Evolutionary conservation across 2,888 invertebrate species (phyloP).

Genomic region (Arrhopalites spinosus): DNA sequence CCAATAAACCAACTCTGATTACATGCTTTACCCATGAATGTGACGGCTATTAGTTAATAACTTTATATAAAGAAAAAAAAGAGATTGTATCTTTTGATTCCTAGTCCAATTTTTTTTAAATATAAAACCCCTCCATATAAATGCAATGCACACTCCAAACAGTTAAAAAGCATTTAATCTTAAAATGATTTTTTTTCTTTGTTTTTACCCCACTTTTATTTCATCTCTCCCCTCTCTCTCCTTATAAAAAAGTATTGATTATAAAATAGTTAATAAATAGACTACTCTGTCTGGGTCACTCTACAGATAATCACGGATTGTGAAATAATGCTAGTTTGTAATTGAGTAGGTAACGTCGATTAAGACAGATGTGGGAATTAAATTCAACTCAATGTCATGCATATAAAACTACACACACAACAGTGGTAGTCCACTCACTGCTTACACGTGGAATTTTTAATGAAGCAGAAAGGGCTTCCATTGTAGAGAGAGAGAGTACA

Average conservation of each 20-base stretch:
- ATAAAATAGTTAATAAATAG: too few relatives aligned
- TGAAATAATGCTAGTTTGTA: background rate
- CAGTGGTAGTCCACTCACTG: background rate
- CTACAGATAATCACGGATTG: background rate
- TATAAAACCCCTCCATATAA: background rate
- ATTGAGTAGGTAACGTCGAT: conserved; percentile 23
- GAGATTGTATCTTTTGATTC: too few relatives aligned
- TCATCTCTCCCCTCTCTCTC: background rate
- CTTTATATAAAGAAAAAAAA: too few relatives aligned
- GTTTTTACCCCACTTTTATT: too few relatives aligned
- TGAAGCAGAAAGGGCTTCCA: background rate
- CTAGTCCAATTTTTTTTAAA: too few relatives aligned
- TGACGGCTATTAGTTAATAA: too few relatives aligned
- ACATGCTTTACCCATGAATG: too few relatives aligned
- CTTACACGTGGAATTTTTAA: background rate
- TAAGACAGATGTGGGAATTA: conserved; percentile 16
- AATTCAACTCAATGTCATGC: conserved; percentile 27
- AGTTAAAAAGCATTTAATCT: too few relatives aligned
- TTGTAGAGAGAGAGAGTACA: background rate
- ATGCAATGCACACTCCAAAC: too few relatives aligned
- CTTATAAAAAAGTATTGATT: background rate
- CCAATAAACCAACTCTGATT: too few relatives aligned
- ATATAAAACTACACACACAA: background rate
- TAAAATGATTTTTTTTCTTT: too few relatives aligned
- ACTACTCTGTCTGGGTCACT: too few relatives aligned